Conservation (phyloP, 2,113 vertebrate species). For the Crotophaga sulcirostris region DNA sequence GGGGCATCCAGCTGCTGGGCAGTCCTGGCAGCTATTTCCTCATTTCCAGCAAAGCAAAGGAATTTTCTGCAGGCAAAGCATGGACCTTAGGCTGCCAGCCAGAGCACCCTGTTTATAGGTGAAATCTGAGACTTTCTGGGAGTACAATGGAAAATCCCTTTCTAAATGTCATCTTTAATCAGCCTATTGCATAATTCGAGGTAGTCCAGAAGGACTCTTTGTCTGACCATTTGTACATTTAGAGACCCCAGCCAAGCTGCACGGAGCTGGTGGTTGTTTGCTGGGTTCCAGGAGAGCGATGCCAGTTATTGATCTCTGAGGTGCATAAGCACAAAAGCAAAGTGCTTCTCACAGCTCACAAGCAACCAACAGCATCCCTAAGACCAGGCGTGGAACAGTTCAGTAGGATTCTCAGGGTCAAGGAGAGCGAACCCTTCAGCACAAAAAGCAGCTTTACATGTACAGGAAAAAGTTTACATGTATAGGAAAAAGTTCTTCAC, state of each 20-base stretch:
- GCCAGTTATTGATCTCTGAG: background rate
- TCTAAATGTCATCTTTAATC: constrained; percentile 39
- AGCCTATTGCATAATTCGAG: background rate
- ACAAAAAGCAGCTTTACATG: background rate
- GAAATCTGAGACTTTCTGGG: constrained; percentile 7
- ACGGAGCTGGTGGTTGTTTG: background rate
- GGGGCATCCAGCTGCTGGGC: constrained; percentile 35
- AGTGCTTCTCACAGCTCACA: background rate
- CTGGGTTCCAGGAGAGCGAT: background rate
- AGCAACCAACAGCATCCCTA: background rate
- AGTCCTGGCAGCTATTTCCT: constrained; percentile 32
- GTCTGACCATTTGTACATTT: background rate
- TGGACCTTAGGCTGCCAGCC: constrained; percentile 9
- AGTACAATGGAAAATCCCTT: constrained; percentile 1
- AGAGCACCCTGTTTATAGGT: background rate
- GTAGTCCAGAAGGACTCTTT: background rate
- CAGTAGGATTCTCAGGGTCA: background rate
- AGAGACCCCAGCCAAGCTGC: background rate
- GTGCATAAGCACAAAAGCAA: background rate
- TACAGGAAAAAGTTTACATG: no score
- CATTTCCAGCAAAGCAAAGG: constrained; percentile 41
- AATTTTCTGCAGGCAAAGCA: constrained; percentile 19
- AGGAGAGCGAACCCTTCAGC: background rate
- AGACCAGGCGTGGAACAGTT: background rate
- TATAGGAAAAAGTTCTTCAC: no score